Conservation (phyloP, 30 jellyfish, hydroid and myxozoan genomes). For the Aurelia sp. region DNA sequence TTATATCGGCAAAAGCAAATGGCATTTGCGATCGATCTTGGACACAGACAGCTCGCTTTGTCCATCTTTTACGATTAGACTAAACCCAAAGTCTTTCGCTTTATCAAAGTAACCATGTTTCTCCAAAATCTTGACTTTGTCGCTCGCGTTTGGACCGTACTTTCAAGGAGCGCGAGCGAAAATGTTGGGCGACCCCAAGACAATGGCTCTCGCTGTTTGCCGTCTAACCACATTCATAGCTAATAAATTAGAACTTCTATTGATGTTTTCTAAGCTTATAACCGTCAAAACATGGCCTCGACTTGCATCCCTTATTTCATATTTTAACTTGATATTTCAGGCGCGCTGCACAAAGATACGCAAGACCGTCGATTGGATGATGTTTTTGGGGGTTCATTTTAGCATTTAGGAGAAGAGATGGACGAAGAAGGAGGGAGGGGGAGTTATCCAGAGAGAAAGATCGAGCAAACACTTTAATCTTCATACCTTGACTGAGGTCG, state of each 20-base stretch:
- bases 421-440: too few relatives aligned
- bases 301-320: not conserved
- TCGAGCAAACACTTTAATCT: not conserved
- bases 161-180: not conserved
- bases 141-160: not conserved
- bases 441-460: too few relatives aligned
- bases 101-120: too few relatives aligned
- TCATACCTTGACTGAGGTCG: slow-evolving; percentile 63
- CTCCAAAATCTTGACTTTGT: too few relatives aligned
- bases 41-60: not conserved
- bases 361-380: too few relatives aligned
- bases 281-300: slow-evolving; percentile 45
- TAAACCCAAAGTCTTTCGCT: too few relatives aligned
- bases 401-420: too few relatives aligned
- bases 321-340: too few relatives aligned
- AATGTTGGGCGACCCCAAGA: slow-evolving; percentile 28
- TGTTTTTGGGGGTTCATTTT: too few relatives aligned
- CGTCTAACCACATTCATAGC: slow-evolving; percentile 77
- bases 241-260: slow-evolving; percentile 54
- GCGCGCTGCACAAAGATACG: too few relatives aligned
- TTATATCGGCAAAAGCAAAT: slow-evolving; percentile 6
- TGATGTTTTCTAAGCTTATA: slow-evolving; percentile 58
- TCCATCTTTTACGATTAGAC: not conserved
- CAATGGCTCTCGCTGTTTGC: slow-evolving; percentile 72
- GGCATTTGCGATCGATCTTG: not conserved